These are phyloP conservation scores for Rana temporaria DNA, from an alignment of 2,113 vertebrate genomes.

Conservation along the genomic window DNA sequence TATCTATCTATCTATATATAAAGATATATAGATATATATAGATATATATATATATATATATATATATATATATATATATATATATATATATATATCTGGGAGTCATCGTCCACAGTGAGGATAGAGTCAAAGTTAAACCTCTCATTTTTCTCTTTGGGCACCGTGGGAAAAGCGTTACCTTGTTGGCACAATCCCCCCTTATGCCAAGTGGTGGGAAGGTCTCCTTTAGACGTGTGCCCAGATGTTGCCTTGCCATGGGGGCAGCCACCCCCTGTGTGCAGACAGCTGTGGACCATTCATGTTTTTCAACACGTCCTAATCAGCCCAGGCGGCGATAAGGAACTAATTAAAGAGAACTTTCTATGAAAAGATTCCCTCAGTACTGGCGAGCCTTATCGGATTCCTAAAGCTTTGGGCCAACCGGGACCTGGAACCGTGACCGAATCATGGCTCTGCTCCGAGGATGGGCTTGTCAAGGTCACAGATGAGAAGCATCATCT, in stretches of 20 bases:
- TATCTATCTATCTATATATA: too few relatives aligned
- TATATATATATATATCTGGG: background rate
- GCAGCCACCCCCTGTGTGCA: background rate
- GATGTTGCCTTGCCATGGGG: background rate
- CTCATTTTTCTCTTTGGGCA: slow-evolving; percentile 7
- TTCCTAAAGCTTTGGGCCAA: slow-evolving; percentile 68
- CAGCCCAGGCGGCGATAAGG: slow-evolving; percentile 68
- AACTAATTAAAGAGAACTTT: slow-evolving; percentile 72
- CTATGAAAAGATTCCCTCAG: slow-evolving; percentile 62
- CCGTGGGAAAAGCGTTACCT: slow-evolving; percentile 79
- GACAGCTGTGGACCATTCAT: slow-evolving; percentile 66
- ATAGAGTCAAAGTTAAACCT: slow-evolving; percentile 67
- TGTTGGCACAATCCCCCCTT: slow-evolving; percentile 62
- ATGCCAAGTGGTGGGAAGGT: slow-evolving; percentile 62
- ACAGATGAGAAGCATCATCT: slow-evolving; percentile 50
- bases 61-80: too few relatives aligned
- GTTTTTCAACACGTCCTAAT: slow-evolving; percentile 73
- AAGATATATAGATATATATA: too few relatives aligned
- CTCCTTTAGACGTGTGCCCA: slow-evolving; percentile 59
- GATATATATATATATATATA: too few relatives aligned
- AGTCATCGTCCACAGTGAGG: background rate
- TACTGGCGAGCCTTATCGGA: slow-evolving; percentile 65
- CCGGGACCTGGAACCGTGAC: slow-evolving; percentile 64
- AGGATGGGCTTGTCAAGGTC: slow-evolving; percentile 71
- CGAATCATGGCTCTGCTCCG: slow-evolving; percentile 65